Evolutionary conservation across 2,797 vertebrate species (phyloP).

Genomic region (Acrossocheilus wenchowensis): DNA sequence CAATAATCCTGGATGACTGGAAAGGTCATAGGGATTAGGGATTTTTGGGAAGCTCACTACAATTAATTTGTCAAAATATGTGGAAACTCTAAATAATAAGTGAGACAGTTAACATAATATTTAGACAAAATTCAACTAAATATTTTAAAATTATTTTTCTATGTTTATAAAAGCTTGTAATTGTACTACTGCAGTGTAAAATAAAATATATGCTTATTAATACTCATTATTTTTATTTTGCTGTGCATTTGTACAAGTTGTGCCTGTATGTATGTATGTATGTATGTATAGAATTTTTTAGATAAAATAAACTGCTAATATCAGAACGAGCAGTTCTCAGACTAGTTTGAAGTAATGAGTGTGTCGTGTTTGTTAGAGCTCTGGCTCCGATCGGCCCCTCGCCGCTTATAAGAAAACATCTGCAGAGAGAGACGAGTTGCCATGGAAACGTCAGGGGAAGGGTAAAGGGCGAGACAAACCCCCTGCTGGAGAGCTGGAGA

Average conservation of each 20-base stretch:
- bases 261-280: too few species aligned
- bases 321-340: background rate
- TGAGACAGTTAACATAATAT: background rate
- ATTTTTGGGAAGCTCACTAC: background rate
- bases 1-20: background rate
- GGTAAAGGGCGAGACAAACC: conserved; percentile 73
- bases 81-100: background rate
- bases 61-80: background rate
- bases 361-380: conserved; percentile 69
- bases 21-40: background rate
- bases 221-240: too few species aligned
- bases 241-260: background rate
- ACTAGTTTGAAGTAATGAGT: background rate
- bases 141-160: background rate
- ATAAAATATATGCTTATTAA: too few species aligned
- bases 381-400: conserved; percentile 73
- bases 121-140: background rate
- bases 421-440: conserved; percentile 71
- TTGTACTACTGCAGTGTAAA: background rate
- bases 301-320: too few species aligned
- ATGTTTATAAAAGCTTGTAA: background rate
- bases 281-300: background rate
- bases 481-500: conserved; percentile 66
- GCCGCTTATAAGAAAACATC: conserved; percentile 73
- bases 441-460: conserved; percentile 77